phyloP scores from a whole-genome alignment of 1,140 invertebrate species.

The Aleiodes sp. region DNA sequence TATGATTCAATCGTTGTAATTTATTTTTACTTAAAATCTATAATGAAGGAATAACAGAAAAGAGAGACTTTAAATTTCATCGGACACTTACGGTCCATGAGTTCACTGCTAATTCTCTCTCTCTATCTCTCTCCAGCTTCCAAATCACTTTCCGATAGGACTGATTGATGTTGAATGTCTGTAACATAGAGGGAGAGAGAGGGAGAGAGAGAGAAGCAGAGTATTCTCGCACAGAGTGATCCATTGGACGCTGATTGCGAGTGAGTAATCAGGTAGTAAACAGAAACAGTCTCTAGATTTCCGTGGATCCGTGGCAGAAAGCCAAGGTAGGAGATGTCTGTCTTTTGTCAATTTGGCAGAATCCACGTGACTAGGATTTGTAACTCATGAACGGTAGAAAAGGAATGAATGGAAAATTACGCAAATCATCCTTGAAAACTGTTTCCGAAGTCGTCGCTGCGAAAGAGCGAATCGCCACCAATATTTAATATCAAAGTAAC shows the following conservation, averaged over 20 bases:
- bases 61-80: too few species aligned
- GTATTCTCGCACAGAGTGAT: not conserved
- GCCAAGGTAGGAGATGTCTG: conserved; percentile 1
- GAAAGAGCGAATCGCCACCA: too few species aligned
- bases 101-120: not conserved
- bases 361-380: not conserved
- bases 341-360: conserved; percentile 7
- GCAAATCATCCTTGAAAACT: not conserved
- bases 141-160: conserved; percentile 5
- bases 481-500: too few species aligned
- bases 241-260: conserved; percentile 3
- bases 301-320: not conserved
- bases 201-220: too few species aligned
- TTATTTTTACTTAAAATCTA: not conserved
- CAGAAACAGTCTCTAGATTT: not conserved
- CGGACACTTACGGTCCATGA: not conserved
- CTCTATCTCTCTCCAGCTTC: too few species aligned
- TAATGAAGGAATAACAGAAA: too few species aligned
- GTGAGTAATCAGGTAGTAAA: conserved; percentile 17
- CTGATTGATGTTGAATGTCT: not conserved
- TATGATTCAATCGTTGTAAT: not conserved
- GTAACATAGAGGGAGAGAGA: not conserved
- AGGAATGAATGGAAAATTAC: too few species aligned
- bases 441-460: too few species aligned
- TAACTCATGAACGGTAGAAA: too few species aligned